Evolutionary conservation across 2,113 vertebrate species (phyloP).

Genomic region (Neolamprologus longior): DNA sequence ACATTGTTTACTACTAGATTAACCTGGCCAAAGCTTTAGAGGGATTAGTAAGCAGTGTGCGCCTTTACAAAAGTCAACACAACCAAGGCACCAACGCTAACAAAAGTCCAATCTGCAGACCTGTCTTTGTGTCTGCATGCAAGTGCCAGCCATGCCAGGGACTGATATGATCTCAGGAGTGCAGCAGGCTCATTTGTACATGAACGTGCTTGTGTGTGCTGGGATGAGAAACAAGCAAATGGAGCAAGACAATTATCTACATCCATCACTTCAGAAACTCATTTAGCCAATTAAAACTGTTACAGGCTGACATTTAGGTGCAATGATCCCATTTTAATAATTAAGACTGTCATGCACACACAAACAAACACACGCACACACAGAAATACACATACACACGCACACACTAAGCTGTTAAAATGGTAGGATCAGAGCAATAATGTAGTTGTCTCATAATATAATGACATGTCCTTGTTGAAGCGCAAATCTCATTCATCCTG

Average conservation of each 20-base stretch:
- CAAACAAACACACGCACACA: background rate
- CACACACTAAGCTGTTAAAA: background rate
- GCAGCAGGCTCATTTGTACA: background rate
- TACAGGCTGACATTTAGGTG: constrained; percentile 39
- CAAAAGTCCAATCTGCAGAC: background rate
- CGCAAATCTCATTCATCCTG: constrained; percentile 32
- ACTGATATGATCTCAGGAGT: background rate
- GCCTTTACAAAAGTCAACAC: background rate
- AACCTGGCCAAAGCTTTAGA: constrained; percentile 27
- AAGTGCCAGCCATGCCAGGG: background rate
- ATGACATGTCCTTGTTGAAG: constrained; percentile 9
- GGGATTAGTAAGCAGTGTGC: constrained; percentile 4
- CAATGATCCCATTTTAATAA: constrained; percentile 26
- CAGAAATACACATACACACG: background rate
- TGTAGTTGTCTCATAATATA: constrained; percentile 22
- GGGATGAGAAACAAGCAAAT: constrained; percentile 36
- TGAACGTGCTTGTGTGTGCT: background rate
- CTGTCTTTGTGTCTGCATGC: background rate
- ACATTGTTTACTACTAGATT: constrained; percentile 34
- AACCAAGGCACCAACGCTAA: background rate
- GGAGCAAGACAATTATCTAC: constrained; percentile 46
- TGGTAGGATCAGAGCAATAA: background rate
- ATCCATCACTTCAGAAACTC: constrained; percentile 61
- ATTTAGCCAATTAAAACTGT: constrained; percentile 58
- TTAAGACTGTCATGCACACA: background rate